Conservation (phyloP, 1,140 invertebrate species). For the Drosophila saltans region DNA sequence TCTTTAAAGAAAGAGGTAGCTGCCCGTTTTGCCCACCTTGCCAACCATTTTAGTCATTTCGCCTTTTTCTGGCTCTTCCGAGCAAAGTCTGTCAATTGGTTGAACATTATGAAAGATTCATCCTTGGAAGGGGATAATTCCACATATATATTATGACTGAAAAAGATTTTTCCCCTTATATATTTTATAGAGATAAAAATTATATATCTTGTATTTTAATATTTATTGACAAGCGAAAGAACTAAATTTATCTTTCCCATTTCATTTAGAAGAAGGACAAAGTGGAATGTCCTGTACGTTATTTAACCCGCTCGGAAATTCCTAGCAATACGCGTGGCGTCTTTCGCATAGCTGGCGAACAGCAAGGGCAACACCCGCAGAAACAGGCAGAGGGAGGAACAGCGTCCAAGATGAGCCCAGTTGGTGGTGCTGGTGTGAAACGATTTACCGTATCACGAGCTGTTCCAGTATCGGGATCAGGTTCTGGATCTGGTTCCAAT, state of each 20-base stretch:
- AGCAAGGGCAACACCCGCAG: constrained; percentile 9
- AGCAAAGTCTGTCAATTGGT: too few species aligned
- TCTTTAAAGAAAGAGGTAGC: too few species aligned
- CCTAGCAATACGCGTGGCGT: constrained; percentile 63
- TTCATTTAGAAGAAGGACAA: constrained; percentile 60
- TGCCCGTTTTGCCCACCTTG: too few species aligned
- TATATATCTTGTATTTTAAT: too few species aligned
- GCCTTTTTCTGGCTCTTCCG: too few species aligned
- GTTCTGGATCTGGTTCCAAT: constrained; percentile 31
- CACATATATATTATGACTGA: too few species aligned
- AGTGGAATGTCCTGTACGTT: constrained; percentile 69
- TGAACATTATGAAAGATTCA: too few species aligned
- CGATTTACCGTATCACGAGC: constrained; percentile 42
- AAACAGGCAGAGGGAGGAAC: not conserved
- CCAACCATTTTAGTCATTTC: too few species aligned
- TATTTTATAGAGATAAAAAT: too few species aligned
- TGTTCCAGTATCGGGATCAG: not conserved
- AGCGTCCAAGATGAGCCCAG: constrained; percentile 32
- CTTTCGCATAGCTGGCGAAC: constrained; percentile 58
- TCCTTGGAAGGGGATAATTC: too few species aligned
- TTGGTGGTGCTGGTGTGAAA: constrained; percentile 23
- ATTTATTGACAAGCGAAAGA: too few species aligned
- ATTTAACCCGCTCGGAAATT: constrained; percentile 68
- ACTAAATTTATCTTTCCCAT: constrained; percentile 3
- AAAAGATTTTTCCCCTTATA: too few species aligned